phyloP scores from a whole-genome alignment of 1,140 invertebrate species.

The Agrypnia vestita region DNA sequence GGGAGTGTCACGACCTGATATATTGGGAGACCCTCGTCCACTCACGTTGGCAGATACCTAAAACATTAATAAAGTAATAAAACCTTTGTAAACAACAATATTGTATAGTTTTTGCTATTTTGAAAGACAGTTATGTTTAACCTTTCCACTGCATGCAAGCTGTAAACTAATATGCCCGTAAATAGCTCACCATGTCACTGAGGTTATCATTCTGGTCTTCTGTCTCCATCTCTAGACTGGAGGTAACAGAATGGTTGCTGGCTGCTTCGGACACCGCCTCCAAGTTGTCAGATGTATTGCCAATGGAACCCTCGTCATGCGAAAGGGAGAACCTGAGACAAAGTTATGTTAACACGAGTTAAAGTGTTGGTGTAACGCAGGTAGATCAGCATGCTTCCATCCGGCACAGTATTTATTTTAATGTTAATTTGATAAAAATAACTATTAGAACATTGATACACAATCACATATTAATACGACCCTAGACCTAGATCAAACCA shows the following conservation, averaged over 20 bases:
- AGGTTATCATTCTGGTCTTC: conserved; percentile 93
- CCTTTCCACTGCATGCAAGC: no score
- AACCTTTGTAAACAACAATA: not conserved
- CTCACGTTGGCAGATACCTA: conserved; percentile 97
- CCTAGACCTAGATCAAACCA: no score
- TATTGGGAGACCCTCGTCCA: conserved; percentile 86
- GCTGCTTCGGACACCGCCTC: conserved; percentile 96
- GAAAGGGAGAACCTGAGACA: conserved; percentile 85
- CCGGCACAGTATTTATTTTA: no score
- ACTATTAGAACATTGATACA: no score
- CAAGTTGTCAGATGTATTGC: conserved; percentile 93
- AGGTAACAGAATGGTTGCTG: conserved; percentile 95
- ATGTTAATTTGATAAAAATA: no score
- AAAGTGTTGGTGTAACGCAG: no score
- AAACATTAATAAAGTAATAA: not conserved
- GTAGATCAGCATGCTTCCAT: no score
- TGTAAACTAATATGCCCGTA: no score
- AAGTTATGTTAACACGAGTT: not conserved
- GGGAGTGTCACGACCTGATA: conserved; percentile 92
- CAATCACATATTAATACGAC: no score
- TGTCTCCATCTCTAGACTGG: conserved; percentile 90
- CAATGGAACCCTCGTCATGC: conserved; percentile 89
- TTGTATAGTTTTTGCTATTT: no score
- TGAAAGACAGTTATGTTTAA: no score
- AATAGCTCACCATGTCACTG: conserved; percentile 86